Base-by-base conservation (phyloP, 2,888 invertebrate genomes). In the Lithophane semibrunnea region DNA sequence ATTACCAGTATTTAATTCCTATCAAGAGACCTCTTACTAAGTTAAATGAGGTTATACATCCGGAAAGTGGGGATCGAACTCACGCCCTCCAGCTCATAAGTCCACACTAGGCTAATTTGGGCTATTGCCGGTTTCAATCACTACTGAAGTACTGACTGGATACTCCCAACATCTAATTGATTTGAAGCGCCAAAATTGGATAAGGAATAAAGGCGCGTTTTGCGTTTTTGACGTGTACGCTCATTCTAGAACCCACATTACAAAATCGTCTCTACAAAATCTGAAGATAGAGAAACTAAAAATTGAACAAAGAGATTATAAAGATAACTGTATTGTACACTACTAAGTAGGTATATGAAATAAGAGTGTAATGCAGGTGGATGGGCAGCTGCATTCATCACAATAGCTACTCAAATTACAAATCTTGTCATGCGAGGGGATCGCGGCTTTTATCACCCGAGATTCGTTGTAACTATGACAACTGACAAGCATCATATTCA, bases 401-500 rank as follows among this genome's bases (percentile, higher is more conserved):
- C 83, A 84, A 87, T 84, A 63, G 65, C 65, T 72, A 61, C 83
- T 84, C 87, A 65, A 79, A 73, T 84, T 84, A 86, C 83, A 79
- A 83, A 70, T 84, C 74, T 66, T 71, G 64, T 63, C 80, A 79
- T 54, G 29, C 58, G 63, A 84, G 84, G 86, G 87, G 84, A 79
- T 79, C 58, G 44, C 54, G 0, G 18, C 69, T 58, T 58, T 66
- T 83, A 77, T 86, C 85, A 75, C 65, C 49, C 13, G n/a, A 63
- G 58, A 47, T 69, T 71, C 47, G 44, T 73, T 71, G 80, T 84
- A 21, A 60, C 71, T 72, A 18, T 71, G 80, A 64, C 68, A 65
- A 73, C 29, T 72, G 72, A 68, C 70, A 68, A 68, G 60, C 52
- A 29, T 72, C 86, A 56, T 69, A 58, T 74, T 84, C 67, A 54